Conservation (phyloP, 1,140 invertebrate genomes). For the Pseudachorutes palmiensis region DNA sequence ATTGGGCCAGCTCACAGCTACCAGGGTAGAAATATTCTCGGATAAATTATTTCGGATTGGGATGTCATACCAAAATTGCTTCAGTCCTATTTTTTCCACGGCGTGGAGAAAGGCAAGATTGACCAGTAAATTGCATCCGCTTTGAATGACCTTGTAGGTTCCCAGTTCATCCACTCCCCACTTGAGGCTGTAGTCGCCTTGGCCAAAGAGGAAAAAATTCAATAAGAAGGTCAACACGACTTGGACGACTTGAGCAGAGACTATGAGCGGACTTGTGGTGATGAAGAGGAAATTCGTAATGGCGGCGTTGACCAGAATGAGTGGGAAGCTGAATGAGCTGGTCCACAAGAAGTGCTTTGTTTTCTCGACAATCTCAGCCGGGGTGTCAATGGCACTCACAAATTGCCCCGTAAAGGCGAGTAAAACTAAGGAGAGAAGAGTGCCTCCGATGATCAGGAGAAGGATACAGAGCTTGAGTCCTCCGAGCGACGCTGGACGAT, state of each 20-base stretch:
- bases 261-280: constrained; percentile 20
- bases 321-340: constrained; percentile 29
- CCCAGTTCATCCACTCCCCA: constrained; percentile 29
- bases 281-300: constrained; percentile 23
- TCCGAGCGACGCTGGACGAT: constrained; percentile 17
- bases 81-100: constrained; percentile 21
- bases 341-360: constrained; percentile 22
- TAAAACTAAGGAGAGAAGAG: background rate
- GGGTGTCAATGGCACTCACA: constrained; percentile 27
- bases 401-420: constrained; percentile 18
- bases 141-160: constrained; percentile 29
- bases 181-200: constrained; percentile 14
- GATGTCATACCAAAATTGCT: constrained; percentile 15
- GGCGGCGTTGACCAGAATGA: constrained; percentile 16
- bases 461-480: constrained; percentile 23
- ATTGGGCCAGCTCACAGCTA: constrained; percentile 30
- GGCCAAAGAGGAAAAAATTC: constrained; percentile 26
- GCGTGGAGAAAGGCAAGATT: constrained; percentile 24
- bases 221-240: constrained; percentile 17
- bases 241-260: constrained; percentile 18
- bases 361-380: constrained; percentile 18
- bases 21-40: constrained; percentile 14
- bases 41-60: constrained; percentile 9
- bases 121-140: constrained; percentile 1
- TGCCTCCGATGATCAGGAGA: constrained; percentile 13